Conservation (phyloP, 2,113 vertebrate genomes). For the Burhinus bistriatus region DNA sequence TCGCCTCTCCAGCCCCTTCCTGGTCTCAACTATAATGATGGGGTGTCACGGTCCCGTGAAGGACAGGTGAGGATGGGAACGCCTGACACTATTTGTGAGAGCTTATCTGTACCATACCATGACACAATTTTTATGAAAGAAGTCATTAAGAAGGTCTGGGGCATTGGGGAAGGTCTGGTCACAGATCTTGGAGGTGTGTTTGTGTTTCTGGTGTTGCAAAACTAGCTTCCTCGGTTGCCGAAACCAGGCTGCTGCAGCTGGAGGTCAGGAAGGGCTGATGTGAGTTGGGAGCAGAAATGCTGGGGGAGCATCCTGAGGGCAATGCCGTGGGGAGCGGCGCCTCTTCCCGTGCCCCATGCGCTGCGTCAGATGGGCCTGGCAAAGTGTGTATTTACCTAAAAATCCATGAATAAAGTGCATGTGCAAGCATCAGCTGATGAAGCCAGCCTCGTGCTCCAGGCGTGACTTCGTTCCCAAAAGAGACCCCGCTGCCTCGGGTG, state of each 20-base stretch:
- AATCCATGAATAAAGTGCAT: not conserved
- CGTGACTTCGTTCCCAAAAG: not conserved
- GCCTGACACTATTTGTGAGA: not conserved
- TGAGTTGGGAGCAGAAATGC: not conserved
- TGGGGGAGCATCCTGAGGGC: not conserved
- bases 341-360: rapidly evolving
- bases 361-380: not conserved
- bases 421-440: rapidly evolving
- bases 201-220: not conserved
- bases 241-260: not conserved
- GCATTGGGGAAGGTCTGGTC: not conserved
- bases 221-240: not conserved
- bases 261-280: not conserved
- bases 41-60: not conserved
- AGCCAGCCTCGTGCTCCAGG: not conserved
- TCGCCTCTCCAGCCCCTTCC: not conserved
- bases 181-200: not conserved
- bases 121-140: not conserved
- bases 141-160: not conserved
- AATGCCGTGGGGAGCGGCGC: rapidly evolving
- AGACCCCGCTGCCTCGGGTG: not conserved
- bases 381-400: not conserved
- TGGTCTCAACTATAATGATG: not conserved
- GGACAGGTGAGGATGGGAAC: not conserved
- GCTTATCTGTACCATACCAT: not conserved